phyloP scores from a whole-genome alignment of 2,797 vertebrate species.

The Australoheros facetus region DNA sequence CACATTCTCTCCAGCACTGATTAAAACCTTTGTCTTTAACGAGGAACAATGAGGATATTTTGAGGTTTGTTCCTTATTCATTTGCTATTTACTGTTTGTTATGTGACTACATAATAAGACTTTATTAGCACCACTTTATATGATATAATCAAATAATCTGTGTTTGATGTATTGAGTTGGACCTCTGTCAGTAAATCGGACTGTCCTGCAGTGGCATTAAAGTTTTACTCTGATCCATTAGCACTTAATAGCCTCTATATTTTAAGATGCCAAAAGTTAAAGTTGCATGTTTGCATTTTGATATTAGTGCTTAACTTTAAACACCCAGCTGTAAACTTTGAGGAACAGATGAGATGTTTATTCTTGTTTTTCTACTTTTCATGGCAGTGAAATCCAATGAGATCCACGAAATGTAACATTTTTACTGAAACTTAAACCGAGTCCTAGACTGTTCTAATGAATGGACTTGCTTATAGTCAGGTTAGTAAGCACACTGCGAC shows the following conservation, averaged over 20 bases:
- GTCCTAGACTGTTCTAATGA: background rate
- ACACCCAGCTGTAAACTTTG: background rate
- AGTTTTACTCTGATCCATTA: background rate
- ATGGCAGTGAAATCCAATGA: background rate
- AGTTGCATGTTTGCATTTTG: background rate
- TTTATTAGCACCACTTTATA: background rate
- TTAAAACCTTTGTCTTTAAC: background rate
- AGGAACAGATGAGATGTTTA: background rate
- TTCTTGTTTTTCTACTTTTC: background rate
- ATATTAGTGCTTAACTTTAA: background rate
- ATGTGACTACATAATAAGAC: background rate
- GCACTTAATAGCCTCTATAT: background rate
- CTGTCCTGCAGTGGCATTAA: background rate
- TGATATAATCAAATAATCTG: background rate
- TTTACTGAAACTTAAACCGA: background rate
- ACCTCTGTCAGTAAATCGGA: background rate
- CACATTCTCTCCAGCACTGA: background rate
- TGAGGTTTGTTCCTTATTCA: background rate
- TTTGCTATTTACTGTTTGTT: background rate
- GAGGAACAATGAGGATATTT: background rate
- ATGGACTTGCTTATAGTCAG: background rate
- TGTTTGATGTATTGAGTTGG: background rate
- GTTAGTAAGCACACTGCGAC: background rate
- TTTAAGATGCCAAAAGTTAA: background rate
- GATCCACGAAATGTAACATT: background rate